Evolutionary conservation across 2,888 invertebrate species (phyloP), one percentile per base, ranked within the genome.

Genomic region (Leptogaster cylindrica): DNA sequence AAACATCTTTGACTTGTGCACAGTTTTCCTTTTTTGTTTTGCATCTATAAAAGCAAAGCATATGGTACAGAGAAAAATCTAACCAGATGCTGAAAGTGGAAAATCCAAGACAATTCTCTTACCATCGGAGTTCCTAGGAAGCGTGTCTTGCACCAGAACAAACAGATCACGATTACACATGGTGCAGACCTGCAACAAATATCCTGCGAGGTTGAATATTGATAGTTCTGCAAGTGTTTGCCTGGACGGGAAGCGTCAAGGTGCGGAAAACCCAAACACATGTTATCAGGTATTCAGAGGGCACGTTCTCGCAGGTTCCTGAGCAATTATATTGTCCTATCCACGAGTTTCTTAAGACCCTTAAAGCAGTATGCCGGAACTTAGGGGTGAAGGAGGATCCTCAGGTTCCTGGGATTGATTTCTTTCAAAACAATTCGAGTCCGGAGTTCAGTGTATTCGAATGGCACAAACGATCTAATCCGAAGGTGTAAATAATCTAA

Each of bases 61-160:
- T n/a, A n/a, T n/a, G n/a, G n/a, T n/a, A n/a, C n/a, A 12, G 12
- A 36, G 12, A 36, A 10, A 36, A 36, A 36, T 7, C 4, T 36
- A 36, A 36, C 10, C 52, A 52, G 52, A 52, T 52, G 52, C 33
- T 14, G 31, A 52, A 16, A 31, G 18, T 31, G 52, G 52, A 52
- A 50, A 52, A 33, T 33, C 52, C 52, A 52, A 52, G 33, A 28
- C 18, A 31, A 52, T 33, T 31, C 52, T 33, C 52, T 33, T 52
- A 33, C 33, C 52, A 52, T n/a, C 16, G 52, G 52, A 52, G 31
- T 52, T 52, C 52, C 52, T 52, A 28, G 18, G 52, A 52, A 52
- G 28, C 33, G 16, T 14, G 27, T 52, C 18, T 18, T 33, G 33
- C 33, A 31, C 16, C 33, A 31, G 14, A 52, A 31, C 33, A 52